Conservation (phyloP, 2,888 invertebrate genomes). For the Noctua janthina region DNA sequence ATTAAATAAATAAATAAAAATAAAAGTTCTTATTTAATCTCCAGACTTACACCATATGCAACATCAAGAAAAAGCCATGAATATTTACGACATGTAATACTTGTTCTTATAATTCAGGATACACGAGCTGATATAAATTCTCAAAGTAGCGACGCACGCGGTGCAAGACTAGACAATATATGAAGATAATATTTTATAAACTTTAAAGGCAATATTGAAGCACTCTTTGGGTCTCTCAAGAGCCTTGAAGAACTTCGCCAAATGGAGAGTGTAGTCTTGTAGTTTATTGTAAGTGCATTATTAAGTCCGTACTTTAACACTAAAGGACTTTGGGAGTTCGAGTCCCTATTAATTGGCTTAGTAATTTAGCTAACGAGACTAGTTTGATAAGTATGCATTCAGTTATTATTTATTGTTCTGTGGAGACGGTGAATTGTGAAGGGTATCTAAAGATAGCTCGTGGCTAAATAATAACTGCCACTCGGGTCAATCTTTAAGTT, state of each 20-base stretch:
- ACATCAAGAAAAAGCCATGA: slow-evolving; percentile 53
- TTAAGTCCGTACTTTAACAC: slow-evolving; percentile 50
- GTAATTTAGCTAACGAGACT: slow-evolving; percentile 62
- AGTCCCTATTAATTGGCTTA: slow-evolving; percentile 65
- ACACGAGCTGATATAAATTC: slow-evolving; percentile 74
- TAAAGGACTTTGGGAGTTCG: slow-evolving; percentile 51
- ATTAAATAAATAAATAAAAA: no score
- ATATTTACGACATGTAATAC: slow-evolving; percentile 68
- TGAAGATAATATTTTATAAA: slow-evolving; percentile 83
- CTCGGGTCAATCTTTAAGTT: no score
- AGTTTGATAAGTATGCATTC: slow-evolving; percentile 61
- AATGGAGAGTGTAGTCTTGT: slow-evolving; percentile 68
- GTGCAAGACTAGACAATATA: slow-evolving; percentile 83
- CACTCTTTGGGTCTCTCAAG: slow-evolving; percentile 71
- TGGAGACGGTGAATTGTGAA: slow-evolving; percentile 27
- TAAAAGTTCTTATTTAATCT: slow-evolving; percentile 22
- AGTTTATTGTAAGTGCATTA: slow-evolving; percentile 70
- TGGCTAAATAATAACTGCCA: no score
- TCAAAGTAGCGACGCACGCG: slow-evolving; percentile 72
- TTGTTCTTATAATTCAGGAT: slow-evolving; percentile 70
- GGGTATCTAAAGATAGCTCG: background rate
- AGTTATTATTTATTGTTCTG: slow-evolving; percentile 60
- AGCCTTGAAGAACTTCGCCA: slow-evolving; percentile 70
- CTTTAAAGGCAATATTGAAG: slow-evolving; percentile 82
- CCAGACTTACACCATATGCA: slow-evolving; percentile 17